These are phyloP conservation scores for Bergia sp. DNA, from an alignment of 92 coral and sea anemone genomes.

Conservation along the genomic window DNA sequence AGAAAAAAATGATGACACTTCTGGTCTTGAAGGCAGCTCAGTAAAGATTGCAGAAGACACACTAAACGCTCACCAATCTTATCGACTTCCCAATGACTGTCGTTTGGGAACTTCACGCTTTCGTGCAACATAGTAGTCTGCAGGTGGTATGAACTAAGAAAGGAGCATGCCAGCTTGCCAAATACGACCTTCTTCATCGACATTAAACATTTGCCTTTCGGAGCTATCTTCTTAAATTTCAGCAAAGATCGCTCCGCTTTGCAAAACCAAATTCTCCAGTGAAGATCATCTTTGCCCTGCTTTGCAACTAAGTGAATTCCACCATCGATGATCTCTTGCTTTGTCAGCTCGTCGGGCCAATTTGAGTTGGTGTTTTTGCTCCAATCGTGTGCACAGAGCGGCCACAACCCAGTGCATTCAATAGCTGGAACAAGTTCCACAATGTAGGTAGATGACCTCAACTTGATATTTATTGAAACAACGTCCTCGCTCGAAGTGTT, in stretches of 20 bases:
- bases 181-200: conserved; percentile 55
- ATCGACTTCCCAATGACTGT: conserved; percentile 53
- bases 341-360: conserved; percentile 22
- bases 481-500: conserved; percentile 57
- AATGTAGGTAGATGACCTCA: conserved; percentile 47
- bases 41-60: conserved; percentile 54
- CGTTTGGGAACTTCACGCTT: conserved; percentile 62
- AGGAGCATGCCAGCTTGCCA: conserved; percentile 49
- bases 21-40: conserved; percentile 44
- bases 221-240: conserved; percentile 48
- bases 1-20: conserved; percentile 65
- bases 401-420: conserved; percentile 65
- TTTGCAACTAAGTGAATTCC: conserved; percentile 72
- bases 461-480: conserved; percentile 48
- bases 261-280: conserved; percentile 75
- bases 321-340: conserved; percentile 39
- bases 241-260: conserved; percentile 61
- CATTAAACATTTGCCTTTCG: conserved; percentile 50
- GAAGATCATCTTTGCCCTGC: conserved; percentile 52
- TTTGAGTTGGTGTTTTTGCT: neutral
- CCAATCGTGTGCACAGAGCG: conserved; percentile 56
- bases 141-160: conserved; percentile 60
- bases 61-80: conserved; percentile 59
- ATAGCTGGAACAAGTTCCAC: conserved; percentile 64
- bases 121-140: conserved; percentile 64